These are phyloP conservation scores for Dinothrombium tinctorium DNA, from an alignment of 1,140 invertebrate species.

Conservation along the genomic window DNA sequence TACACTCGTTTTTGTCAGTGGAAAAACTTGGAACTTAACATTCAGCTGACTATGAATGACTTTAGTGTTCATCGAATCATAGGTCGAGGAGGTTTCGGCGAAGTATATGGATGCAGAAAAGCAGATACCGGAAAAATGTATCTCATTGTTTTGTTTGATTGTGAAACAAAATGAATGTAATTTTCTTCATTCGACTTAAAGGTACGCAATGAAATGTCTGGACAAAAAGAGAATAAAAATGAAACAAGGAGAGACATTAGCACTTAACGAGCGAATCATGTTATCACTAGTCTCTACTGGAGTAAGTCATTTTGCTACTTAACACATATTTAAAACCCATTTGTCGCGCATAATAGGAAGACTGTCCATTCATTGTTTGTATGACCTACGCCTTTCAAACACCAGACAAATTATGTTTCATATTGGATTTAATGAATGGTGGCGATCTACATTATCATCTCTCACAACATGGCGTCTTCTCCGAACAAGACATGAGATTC, in stretches of 20 bases:
- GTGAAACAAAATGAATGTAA: too few species aligned
- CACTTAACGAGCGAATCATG: constrained; percentile 98
- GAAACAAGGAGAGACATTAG: constrained; percentile 98
- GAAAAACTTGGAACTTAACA: constrained; percentile 99
- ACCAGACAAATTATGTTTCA: constrained; percentile 96
- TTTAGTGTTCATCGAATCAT: constrained; percentile 99
- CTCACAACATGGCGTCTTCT: constrained; percentile 98
- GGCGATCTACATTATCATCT: constrained; percentile 99
- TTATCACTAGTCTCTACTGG: constrained; percentile 93
- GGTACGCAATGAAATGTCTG: constrained; percentile 97
- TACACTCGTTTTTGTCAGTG: constrained; percentile 99
- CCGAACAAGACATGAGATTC: constrained; percentile 95
- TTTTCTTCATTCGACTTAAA: constrained; percentile 14
- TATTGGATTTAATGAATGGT: constrained; percentile 98
- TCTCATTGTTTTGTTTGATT: too few species aligned
- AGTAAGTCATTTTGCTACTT: constrained; percentile 33
- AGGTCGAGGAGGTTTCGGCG: constrained; percentile 93
- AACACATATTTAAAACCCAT: constrained; percentile 5
- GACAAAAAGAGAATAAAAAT: constrained; percentile 99
- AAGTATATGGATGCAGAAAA: constrained; percentile 98
- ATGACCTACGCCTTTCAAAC: constrained; percentile 99
- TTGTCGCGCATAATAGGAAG: constrained; percentile 38
- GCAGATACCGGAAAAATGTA: constrained; percentile 99
- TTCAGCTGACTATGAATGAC: constrained; percentile 99
- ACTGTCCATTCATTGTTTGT: constrained; percentile 98